Conservation (phyloP, 30 jellyfish, hydroid and myxozoan species). For the Hydra vulgaris region DNA sequence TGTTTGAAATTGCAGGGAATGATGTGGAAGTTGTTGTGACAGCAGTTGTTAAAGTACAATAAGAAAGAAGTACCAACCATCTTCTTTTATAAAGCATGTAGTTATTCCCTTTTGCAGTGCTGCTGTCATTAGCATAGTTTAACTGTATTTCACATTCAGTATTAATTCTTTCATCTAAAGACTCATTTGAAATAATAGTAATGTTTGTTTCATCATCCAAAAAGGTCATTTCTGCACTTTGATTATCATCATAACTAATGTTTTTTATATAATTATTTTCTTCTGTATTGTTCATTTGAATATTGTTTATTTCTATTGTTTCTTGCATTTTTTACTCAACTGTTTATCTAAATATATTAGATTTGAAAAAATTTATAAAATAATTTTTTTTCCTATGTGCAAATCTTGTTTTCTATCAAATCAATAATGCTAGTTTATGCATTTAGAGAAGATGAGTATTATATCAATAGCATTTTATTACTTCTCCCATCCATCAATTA, state of each 20-base stretch:
- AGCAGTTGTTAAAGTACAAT: conserved; percentile 47
- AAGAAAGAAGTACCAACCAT: conserved; percentile 50
- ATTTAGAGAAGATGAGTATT: neutral
- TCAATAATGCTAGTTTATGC: neutral
- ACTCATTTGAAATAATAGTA: neutral
- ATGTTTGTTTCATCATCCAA: neutral
- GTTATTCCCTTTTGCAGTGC: neutral
- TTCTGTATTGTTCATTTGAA: too few relatives aligned
- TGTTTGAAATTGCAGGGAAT: conserved; percentile 52
- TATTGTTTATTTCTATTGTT: too few relatives aligned
- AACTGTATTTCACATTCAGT: neutral
- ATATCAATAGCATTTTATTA: neutral
- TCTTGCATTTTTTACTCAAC: too few relatives aligned
- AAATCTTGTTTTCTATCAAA: neutral
- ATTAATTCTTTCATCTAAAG: neutral
- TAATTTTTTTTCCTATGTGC: too few relatives aligned
- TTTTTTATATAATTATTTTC: too few relatives aligned
- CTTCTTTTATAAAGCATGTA: conserved; percentile 27
- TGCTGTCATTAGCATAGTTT: neutral
- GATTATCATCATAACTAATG: neutral
- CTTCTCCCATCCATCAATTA: neutral
- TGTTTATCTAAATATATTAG: too few relatives aligned
- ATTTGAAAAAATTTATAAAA: too few relatives aligned
- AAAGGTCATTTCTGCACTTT: neutral
- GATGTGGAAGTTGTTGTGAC: conserved; percentile 43